phyloP scores from a whole-genome alignment of 2,113 vertebrate species.

The Paradoxurus hermaphroditus region DNA sequence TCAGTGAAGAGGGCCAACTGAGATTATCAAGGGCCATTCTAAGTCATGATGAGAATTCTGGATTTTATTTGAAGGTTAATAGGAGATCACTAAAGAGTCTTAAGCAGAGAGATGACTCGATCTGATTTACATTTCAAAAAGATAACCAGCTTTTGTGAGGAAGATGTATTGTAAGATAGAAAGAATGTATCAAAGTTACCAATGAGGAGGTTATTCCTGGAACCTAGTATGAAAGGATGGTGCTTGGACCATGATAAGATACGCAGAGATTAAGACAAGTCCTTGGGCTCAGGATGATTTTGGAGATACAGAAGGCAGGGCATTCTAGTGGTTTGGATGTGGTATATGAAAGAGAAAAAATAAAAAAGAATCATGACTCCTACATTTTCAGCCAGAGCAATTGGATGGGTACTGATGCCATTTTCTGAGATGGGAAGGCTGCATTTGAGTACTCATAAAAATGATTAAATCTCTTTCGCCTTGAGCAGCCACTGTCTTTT shows the following conservation, averaged over 20 bases:
- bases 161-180: background rate
- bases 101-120: background rate
- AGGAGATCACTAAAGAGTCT: background rate
- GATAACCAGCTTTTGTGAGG: background rate
- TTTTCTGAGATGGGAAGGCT: slow-evolving; percentile 8
- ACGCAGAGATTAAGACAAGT: background rate
- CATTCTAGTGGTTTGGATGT: background rate
- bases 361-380: background rate
- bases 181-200: background rate
- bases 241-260: background rate
- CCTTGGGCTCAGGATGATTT: background rate
- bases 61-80: background rate
- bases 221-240: background rate
- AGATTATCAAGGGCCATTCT: background rate
- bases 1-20: background rate
- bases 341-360: background rate
- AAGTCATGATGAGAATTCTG: background rate
- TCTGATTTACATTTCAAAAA: background rate
- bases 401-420: background rate
- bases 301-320: background rate
- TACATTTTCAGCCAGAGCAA: background rate
- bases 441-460: background rate
- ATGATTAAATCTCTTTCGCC: slow-evolving; percentile 11
- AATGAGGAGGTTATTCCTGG: background rate
- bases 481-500: slow-evolving; percentile 15